Conservation (phyloP, 2,797 vertebrate genomes). For the Cirrhinus mrigala region DNA sequence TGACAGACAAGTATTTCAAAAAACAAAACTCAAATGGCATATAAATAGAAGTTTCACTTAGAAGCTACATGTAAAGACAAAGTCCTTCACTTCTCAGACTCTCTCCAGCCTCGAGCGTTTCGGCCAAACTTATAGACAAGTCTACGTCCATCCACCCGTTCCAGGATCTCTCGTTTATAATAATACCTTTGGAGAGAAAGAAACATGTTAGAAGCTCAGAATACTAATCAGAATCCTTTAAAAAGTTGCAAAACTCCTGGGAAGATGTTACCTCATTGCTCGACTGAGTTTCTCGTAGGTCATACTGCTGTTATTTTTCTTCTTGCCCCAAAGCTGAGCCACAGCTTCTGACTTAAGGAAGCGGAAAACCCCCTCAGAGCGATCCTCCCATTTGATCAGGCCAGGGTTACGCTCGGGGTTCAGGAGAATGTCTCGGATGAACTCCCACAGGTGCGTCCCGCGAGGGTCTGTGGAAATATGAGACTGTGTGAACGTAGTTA, state of each 20-base stretch:
- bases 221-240: slow-evolving; percentile 3
- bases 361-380: slow-evolving; percentile 92
- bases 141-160: slow-evolving; percentile 94
- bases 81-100: slow-evolving; percentile 87
- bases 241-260: not conserved
- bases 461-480: slow-evolving; percentile 81
- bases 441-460: slow-evolving; percentile 97
- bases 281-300: slow-evolving; percentile 98
- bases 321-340: slow-evolving; percentile 97
- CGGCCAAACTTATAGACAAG: slow-evolving; percentile 99
- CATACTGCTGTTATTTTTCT: slow-evolving; percentile 99
- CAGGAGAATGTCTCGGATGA: slow-evolving; percentile 96
- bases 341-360: slow-evolving; percentile 98
- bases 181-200: slow-evolving; percentile 86
- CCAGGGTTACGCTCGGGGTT: slow-evolving; percentile 95
- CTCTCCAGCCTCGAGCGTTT: slow-evolving; percentile 94
- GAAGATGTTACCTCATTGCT: slow-evolving; percentile 89
- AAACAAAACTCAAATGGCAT: slow-evolving; percentile 47
- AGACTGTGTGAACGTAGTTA: not conserved
- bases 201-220: not conserved
- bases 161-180: slow-evolving; percentile 97
- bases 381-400: slow-evolving; percentile 97
- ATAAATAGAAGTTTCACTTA: slow-evolving; percentile 68
- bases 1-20: slow-evolving; percentile 22
- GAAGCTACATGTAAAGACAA: slow-evolving; percentile 39